phyloP scores from a whole-genome alignment of 64 coral and sea anemone species.

The Pachyseris speciosa region DNA sequence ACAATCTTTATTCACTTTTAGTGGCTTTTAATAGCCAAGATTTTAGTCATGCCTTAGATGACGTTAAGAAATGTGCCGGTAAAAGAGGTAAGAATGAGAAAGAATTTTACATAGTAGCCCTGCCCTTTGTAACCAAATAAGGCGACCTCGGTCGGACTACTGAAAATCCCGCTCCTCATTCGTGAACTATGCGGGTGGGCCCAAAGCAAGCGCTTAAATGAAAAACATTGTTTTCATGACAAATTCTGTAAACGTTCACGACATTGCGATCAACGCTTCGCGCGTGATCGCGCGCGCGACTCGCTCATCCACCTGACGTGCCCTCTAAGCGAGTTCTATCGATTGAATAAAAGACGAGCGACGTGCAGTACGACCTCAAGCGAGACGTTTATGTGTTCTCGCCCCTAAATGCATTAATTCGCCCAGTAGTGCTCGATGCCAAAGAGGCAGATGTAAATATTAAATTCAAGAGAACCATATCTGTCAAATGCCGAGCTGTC shows the following conservation, averaged over 20 bases:
- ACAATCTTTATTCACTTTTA: background rate
- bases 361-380: no score
- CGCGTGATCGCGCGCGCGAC: background rate
- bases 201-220: background rate
- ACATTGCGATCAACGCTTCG: background rate
- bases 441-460: conserved; percentile 84
- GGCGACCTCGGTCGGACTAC: background rate
- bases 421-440: conserved; percentile 25
- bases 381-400: background rate
- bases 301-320: background rate
- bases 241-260: background rate
- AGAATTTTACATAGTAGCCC: background rate
- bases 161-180: conserved; percentile 28
- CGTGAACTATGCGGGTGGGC: conserved; percentile 21
- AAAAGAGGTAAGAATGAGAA: background rate
- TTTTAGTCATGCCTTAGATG: background rate
- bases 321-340: background rate
- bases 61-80: background rate
- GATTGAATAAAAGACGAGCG: background rate
- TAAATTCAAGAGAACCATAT: conserved; percentile 55
- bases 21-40: background rate
- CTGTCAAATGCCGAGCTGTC: conserved; percentile 75
- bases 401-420: conserved; percentile 3
- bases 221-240: background rate
- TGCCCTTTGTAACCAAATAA: background rate